Evolutionary conservation across 1,140 invertebrate genomes (phyloP).

Genomic region (Ridgeia piscesae): DNA sequence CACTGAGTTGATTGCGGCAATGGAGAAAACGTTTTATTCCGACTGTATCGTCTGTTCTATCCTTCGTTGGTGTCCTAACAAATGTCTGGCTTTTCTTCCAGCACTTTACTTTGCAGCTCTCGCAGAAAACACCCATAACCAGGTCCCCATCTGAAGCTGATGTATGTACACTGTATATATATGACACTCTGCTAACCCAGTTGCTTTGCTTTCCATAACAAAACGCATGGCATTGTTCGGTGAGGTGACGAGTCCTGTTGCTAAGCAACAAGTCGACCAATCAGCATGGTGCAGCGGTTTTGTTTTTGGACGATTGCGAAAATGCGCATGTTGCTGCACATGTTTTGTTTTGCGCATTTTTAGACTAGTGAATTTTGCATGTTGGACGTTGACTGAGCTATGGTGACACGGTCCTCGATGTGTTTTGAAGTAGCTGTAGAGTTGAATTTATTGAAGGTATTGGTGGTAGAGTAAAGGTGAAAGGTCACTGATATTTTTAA

Average conservation of each 20-base stretch:
- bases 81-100: neutral
- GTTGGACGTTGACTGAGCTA: neutral
- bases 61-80: neutral
- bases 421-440: neutral
- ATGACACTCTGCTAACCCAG: neutral
- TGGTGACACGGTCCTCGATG: neutral
- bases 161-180: neutral
- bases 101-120: neutral
- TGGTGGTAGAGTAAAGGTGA: neutral
- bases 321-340: neutral
- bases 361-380: neutral
- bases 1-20: no score
- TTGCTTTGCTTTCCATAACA: neutral
- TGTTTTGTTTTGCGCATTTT: neutral
- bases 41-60: neutral
- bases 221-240: neutral
- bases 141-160: neutral
- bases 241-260: neutral
- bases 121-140: neutral
- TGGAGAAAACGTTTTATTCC: no score
- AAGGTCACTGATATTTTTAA: no score
- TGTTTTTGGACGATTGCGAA: neutral
- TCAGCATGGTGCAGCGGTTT: neutral
- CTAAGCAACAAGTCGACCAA: neutral
- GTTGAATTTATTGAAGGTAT: neutral